Conservation (phyloP, 2,797 vertebrate genomes). For the Syndactyla subalaris region DNA sequence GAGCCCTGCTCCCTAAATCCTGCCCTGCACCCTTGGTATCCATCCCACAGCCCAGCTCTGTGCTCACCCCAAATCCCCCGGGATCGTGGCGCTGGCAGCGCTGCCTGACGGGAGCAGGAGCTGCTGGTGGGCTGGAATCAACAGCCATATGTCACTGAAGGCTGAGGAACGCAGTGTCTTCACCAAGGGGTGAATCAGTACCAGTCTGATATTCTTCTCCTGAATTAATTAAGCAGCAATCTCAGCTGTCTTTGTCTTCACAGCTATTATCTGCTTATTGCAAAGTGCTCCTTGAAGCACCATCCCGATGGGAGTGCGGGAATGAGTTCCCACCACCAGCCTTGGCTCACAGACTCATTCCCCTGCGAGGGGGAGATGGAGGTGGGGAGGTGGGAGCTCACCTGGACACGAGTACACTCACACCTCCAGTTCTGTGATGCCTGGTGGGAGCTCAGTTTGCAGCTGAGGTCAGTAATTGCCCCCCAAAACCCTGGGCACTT, state of each 20-base stretch:
- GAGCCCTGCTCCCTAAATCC: background rate
- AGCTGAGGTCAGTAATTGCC: background rate
- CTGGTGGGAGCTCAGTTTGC: accelerated
- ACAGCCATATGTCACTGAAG: slow-evolving; percentile 40
- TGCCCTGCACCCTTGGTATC: background rate
- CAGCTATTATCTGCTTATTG: slow-evolving; percentile 47
- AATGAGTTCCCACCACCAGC: background rate
- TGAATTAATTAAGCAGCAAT: slow-evolving; percentile 61
- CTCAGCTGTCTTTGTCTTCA: slow-evolving; percentile 25
- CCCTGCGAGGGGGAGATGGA: background rate
- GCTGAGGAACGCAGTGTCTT: slow-evolving; percentile 57
- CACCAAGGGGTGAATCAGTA: slow-evolving; percentile 54
- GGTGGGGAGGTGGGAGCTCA: background rate
- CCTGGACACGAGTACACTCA: background rate
- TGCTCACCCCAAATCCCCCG: background rate
- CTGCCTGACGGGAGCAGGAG: background rate
- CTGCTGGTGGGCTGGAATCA: slow-evolving; percentile 60
- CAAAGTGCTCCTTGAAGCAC: background rate
- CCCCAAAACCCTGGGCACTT: background rate
- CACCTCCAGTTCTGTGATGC: accelerated
- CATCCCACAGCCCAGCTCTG: background rate
- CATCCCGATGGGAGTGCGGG: background rate
- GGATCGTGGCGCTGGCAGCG: background rate
- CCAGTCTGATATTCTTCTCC: slow-evolving; percentile 37
- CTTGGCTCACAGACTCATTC: background rate